Evolutionary conservation across 2,888 invertebrate species (phyloP), one percentile per base, ranked within the genome.

Genomic region (Schizaphis graminum): DNA sequence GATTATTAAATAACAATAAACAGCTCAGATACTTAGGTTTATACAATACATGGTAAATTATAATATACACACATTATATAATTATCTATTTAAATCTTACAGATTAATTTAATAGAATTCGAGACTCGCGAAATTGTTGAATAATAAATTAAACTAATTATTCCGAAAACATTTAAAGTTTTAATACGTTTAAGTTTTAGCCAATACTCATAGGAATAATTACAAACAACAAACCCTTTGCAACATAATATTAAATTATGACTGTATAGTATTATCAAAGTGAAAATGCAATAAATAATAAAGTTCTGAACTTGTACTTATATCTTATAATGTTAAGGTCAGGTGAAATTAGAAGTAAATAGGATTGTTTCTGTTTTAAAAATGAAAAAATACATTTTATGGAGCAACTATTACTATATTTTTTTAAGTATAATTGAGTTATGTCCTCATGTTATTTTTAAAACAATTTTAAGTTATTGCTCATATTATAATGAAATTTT

Each of bases 201-300:
- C 35, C 77, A 77, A 77, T 77, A 77, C 77, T 77, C 77, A 77
- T 77, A 77, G 77, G 77, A 77, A 77, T 77, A 77, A 77, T 77
- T 77, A 77, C 77, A 77, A 77, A 77, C 77, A 77, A 77, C 21
- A 35, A 77, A 77, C 77, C 77, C 77, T 77, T 41, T 35, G 35
- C 77, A 77, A 77, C 77, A 77, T 77, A 35, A 77, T 77, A 35
- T 77, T 77, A 41, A 77, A 77, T 77, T 77, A 77, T 77, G 35
- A 77, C 77, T 8, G 77, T 77, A 77, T 77, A 77, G 35, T 77
- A 77, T 77, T 77, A 77, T 77, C 77, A 77, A 77, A 77, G 77
- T 77, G 77, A 77, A 77, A 77, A 77, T 35, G 35, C 35, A 35
- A 77, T 77, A 77, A 77, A 77, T 77, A 77, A 77, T 77, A 77